Evolutionary conservation across 2,888 invertebrate species (phyloP).

Genomic region (Atethmia centrago): DNA sequence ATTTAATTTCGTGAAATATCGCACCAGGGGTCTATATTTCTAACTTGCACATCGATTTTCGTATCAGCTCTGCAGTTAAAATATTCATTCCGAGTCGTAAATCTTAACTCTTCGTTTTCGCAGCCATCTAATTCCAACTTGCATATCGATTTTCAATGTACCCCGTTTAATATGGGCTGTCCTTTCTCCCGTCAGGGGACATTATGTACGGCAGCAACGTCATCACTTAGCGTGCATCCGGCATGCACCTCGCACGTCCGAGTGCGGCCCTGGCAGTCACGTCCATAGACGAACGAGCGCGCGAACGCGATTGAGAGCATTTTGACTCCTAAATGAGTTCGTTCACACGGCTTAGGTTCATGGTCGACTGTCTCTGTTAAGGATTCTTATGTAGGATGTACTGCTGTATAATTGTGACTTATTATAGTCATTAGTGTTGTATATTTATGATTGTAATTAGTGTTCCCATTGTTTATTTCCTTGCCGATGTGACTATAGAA

Average conservation of each 20-base stretch:
- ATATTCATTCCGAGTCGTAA: neutral
- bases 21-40: neutral
- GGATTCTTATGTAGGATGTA: constrained; percentile 62
- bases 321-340: constrained; percentile 88
- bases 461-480: constrained; percentile 40
- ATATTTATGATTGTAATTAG: constrained; percentile 54
- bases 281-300: constrained; percentile 77
- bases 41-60: neutral
- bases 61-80: neutral
- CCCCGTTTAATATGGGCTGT: constrained; percentile 52
- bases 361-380: constrained; percentile 60
- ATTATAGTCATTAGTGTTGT: constrained; percentile 54
- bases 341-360: constrained; percentile 73
- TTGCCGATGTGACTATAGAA: neutral
- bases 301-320: constrained; percentile 77
- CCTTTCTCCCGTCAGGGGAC: constrained; percentile 49
- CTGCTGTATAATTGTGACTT: constrained; percentile 48
- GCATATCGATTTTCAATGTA: constrained; percentile 48
- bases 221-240: constrained; percentile 64
- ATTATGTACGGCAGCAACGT: constrained; percentile 55
- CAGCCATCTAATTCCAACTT: constrained; percentile 17
- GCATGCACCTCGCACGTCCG: constrained; percentile 58
- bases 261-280: constrained; percentile 76
- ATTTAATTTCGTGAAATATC: neutral
- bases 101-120: constrained; percentile 13